Conservation (phyloP, 2,113 vertebrate genomes). For the Pipra filicauda region DNA sequence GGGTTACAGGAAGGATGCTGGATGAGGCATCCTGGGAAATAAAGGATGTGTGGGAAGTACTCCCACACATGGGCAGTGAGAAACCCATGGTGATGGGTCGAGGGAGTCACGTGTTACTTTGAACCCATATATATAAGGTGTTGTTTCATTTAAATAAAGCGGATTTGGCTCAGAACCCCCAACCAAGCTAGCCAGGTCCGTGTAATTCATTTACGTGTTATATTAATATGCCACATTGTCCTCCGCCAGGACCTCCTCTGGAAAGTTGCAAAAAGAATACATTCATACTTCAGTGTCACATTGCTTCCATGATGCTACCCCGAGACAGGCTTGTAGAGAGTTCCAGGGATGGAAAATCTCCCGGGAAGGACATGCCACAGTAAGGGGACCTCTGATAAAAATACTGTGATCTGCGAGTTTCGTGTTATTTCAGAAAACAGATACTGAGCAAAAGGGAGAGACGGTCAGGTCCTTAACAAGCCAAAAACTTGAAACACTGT, state of each 20-base stretch:
- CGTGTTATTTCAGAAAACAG: background rate
- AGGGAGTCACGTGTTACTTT: too few relatives aligned
- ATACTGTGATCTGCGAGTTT: background rate
- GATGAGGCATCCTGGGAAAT: too few relatives aligned
- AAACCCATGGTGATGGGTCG: too few relatives aligned
- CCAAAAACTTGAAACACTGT: background rate
- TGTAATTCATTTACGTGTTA: too few relatives aligned
- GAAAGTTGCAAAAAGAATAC: background rate
- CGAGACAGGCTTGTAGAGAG: background rate
- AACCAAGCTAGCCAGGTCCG: too few relatives aligned
- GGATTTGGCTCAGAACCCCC: too few relatives aligned
- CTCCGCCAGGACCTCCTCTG: background rate
- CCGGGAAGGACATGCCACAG: background rate
- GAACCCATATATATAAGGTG: too few relatives aligned
- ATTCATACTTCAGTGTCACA: background rate
- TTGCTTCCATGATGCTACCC: background rate
- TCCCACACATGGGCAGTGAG: too few relatives aligned
- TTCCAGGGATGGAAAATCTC: background rate
- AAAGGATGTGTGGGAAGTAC: too few relatives aligned
- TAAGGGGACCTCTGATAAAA: background rate
- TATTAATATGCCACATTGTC: background rate
- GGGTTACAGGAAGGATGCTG: too few relatives aligned
- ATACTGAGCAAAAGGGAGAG: background rate
- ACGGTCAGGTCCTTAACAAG: background rate
- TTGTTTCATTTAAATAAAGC: too few relatives aligned